phyloP scores from a whole-genome alignment of 2,113 vertebrate genomes.

The Taxidea taxus region DNA sequence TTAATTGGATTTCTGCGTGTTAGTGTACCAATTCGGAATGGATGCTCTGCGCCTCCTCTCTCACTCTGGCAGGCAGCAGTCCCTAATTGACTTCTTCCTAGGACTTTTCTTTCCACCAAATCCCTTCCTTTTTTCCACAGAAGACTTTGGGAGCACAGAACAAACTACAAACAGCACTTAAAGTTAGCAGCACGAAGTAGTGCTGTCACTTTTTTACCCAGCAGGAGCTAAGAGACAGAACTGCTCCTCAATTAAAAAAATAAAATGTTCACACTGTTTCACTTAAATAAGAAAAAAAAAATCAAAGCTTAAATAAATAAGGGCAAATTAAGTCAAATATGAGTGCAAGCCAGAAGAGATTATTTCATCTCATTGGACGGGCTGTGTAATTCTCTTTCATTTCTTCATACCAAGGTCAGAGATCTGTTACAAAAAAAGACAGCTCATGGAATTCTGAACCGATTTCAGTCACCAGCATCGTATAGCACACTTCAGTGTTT shows the following conservation, averaged over 20 bases:
- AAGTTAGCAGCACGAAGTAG: conserved; percentile 38
- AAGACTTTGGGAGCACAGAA: conserved; percentile 43
- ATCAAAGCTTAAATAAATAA: conserved; percentile 44
- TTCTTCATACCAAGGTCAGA: neutral
- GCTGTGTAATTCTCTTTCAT: neutral
- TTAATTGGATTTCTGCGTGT: conserved; percentile 56
- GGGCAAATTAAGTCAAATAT: conserved; percentile 41
- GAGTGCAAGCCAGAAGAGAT: neutral
- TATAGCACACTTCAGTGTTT: neutral
- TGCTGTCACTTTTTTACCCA: conserved; percentile 39
- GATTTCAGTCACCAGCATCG: neutral
- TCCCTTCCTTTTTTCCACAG: conserved; percentile 40
- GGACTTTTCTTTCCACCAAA: neutral
- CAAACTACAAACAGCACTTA: conserved; percentile 55
- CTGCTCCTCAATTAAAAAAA: conserved; percentile 56
- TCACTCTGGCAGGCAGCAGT: conserved; percentile 36
- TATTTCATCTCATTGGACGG: neutral
- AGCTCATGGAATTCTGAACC: neutral
- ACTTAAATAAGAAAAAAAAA: conserved; percentile 36
- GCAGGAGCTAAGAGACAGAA: conserved; percentile 24
- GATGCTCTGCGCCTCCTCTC: neutral
- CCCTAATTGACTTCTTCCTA: conserved; percentile 57
- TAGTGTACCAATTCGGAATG: neutral
- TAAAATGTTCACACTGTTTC: conserved; percentile 37
- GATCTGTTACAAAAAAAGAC: neutral